Base-by-base conservation (phyloP, 2,888 invertebrate species). In the Lasioglossum marginatum region DNA sequence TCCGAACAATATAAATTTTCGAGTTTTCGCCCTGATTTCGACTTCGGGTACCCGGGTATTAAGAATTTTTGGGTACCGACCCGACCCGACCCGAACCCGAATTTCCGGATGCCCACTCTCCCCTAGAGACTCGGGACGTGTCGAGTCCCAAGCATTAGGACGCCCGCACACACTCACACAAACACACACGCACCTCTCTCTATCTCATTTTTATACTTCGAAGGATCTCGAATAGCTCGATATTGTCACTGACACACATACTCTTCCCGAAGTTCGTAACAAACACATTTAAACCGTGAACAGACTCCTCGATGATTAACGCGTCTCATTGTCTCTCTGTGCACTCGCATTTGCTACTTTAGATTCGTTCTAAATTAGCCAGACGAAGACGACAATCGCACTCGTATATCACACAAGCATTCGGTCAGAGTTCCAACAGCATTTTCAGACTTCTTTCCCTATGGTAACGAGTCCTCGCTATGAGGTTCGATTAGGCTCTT, bases 361-460 rank as follows among this genome's bases (percentile, higher is more conserved):
- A 76, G 78, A 79, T 23, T 72, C 76, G 66, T 57, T 79, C 83
- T 76, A 79, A 85, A 76, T 76, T 72, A 83, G 72, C 75, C 82
- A 57, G 8, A 78, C 60, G 37, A 78, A 60, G 34, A 72, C 78
- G 57, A 45, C n/a, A 76, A 71, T 60, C 66, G 37, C 31, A 10
- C 34, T 77, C 70, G 37, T 27, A 40, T 27, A 12, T n/a, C 52
- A 27, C 43, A 37, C 48, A 12, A 14, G 23, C 68, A 52, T 74
- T 40, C 52, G 8, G 12, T 34, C 23, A 12, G 68, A 77, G 27
- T 73, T 48, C 73, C 66, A 45, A 74, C 40, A 63, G 23, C 27
- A 43, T 40, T 23, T 23, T 37, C 52, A 19, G 68, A 75, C 71
- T 45, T 27, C 10, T 40, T 70, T 37, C 34, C 66, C 10, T 8